Evolutionary conservation across 2,113 vertebrate genomes (phyloP), one percentile per base, ranked within the genome.

Genomic region (Orthochromis indermauri): DNA sequence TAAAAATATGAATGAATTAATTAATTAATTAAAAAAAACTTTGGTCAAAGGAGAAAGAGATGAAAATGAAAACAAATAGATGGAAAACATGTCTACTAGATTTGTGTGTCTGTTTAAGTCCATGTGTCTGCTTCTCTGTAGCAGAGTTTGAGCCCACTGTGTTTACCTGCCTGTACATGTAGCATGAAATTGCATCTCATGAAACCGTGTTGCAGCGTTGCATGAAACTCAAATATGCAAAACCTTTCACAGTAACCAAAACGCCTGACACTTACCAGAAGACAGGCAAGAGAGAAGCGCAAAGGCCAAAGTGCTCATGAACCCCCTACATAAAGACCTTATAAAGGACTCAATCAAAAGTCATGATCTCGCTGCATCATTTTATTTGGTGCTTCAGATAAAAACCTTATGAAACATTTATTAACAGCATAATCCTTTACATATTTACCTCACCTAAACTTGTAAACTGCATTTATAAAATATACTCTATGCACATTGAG

Each of bases 1-100:
- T 8, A 78, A 49, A 10, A 31, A 35, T 35, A 24, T 54, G 1
- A 53, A 54, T 54, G 0, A 1, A 57, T 59, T 0, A 4, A 28
- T 61, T 0, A 10, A 61, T 16, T 0, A 13, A 59, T 31, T 6
- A 61, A 61, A 49, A 16, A 76, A 78, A 16, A 19, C 14, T 71
- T 16, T 47, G 40, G 13, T 47, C 3, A 28, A 28, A 47, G 40
- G 24, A 47, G 47, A 28, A 76, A 47, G 24, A 78, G 16, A 31
- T 78, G 16, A 78, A 78, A 78, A 28, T 8, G 16, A 28, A 76
- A 45, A 76, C 71, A 76, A 76, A 19, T 2, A 76, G 40, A 76
- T 28, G 40, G 14, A 76, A 76, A 76, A 47, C 8, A 47, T 6
- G 2, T 47, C 21, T 28, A 45, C n/a, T 1, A 47, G 37, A 73